Evolutionary conservation across 2,888 invertebrate species (phyloP), one percentile per base, ranked within the genome.

Genomic region (Clitarchus hookeri): DNA sequence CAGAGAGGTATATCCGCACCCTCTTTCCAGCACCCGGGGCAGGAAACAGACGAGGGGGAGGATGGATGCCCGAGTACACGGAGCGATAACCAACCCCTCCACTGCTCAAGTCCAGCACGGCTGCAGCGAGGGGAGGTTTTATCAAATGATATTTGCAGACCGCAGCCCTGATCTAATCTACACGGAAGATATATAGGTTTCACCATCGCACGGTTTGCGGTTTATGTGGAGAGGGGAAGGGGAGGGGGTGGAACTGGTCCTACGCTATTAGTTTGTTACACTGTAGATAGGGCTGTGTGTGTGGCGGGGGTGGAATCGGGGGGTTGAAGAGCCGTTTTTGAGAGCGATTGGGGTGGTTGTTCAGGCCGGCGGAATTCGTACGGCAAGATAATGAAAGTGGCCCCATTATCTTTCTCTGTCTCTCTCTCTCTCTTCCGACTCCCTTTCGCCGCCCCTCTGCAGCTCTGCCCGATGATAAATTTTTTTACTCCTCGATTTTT

Each of bases 121-220:
- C 26, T 27, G 36, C 11, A 23, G 27, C 8, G 27, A 11, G 36
- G 27, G 27, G 82, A 9, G 82, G 82, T 82, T 82, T 82, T 82
- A 82, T 82, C 82, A 82, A 82, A 82, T 82, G 82, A 82, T 82
- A 82, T 82, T 82, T 82, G 82, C 82, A 27, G 82, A 82, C 82
- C 82, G 23, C 82, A 36, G 82, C 36, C 44, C 27, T 82, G 82
- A 82, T 82, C 27, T 82, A 82, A 82, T 82, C 82, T 82, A 27
- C 82, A 27, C 82, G 36, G 19, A 44, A 82, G 82, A 82, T 82
- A 82, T 82, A 82, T 82, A 23, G 82, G 82, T 82, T 82, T 82
- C 82, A 44, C 27, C 44, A 82, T 44, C 23, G 44, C 82, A 19
- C 65, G 65, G 65, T 65, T n/a, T n/a, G 19, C n/a, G 65, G 65